phyloP scores from a whole-genome alignment of 2,113 vertebrate genomes.

The Ptilonorhynchus violaceus region DNA sequence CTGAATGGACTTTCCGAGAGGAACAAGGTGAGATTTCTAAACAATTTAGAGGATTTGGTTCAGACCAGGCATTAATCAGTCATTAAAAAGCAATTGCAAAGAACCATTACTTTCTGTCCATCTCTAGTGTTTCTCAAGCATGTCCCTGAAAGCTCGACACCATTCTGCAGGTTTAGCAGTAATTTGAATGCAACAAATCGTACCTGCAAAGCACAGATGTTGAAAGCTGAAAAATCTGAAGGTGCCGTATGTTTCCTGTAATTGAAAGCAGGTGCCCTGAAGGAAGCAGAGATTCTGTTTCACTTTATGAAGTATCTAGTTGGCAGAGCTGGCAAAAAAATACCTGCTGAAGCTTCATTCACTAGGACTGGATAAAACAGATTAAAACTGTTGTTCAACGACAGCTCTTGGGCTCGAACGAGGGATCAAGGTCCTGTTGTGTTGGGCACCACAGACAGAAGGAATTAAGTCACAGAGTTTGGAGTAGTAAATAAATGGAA shows the following conservation, averaged over 20 bases:
- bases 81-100: conserved; percentile 30
- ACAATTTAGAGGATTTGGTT: conserved; percentile 13
- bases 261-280: conserved; percentile 62
- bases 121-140: background rate
- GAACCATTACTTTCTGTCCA: background rate
- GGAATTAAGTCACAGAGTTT: background rate
- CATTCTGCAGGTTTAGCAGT: conserved; percentile 35
- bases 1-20: background rate
- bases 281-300: conserved; percentile 56
- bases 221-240: conserved; percentile 59
- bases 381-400: background rate
- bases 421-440: background rate
- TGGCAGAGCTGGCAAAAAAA: conserved; percentile 48
- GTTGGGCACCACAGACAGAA: background rate
- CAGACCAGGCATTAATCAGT: conserved; percentile 10
- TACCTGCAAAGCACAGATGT: conserved; percentile 60
- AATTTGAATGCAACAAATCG: conserved; percentile 54
- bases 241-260: conserved; percentile 58
- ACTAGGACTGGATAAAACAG: background rate
- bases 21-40: background rate
- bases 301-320: conserved; percentile 50
- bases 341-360: conserved; percentile 29
- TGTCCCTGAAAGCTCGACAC: background rate
- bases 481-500: background rate
- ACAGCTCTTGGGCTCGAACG: background rate